Base-by-base conservation (phyloP, 2,888 invertebrate genomes). In the Drosophila phalerata region DNA sequence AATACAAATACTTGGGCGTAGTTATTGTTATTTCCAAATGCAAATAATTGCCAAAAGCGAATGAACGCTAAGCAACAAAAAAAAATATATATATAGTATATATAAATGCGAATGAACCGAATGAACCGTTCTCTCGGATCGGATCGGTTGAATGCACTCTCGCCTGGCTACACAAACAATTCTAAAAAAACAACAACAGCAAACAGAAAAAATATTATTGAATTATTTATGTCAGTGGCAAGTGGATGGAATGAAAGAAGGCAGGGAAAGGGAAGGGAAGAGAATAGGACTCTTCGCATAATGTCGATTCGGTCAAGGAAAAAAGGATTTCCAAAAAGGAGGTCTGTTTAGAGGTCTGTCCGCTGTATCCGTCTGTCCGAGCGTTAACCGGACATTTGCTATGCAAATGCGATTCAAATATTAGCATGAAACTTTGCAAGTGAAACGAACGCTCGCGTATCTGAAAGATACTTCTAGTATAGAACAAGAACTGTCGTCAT, bases 401-500 rank as follows among this genome's bases (percentile, higher is more conserved):
- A 85, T 85, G 85, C 81, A 86, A 86, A 85, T 85, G 69, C 61
- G 66, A 85, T 87, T 79, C 80, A 77, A 82, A 81, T 79, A 73
- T 82, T 17, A 69, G 70, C 70, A 53, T 53, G 56, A 58, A 62
- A 72, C 69, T 79, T 72, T 73, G 57, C 75, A 63, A 69, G 58
- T 52, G 25, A 69, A 75, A 53, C 73, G 68, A 71, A 43, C 42
- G 19, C 19, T 19, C 11, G 19, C 37, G 81, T 77, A 79, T 75
- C 79, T 72, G 55, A 68, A 69, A 69, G 82, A 81, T 75, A 77
- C 73, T 49, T 56, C 17, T 58, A 22, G 61, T 56, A 45, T 49
- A 30, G 42, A 51, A 32, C 58, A 47, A 52, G 67, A 62, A 42
- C 66, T 81, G 72, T 81, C 86, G 84, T 86, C 86, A 79, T 75